These are phyloP conservation scores for Drosophila suzukii DNA, from an alignment of 1,140 invertebrate species.

Conservation along the genomic window DNA sequence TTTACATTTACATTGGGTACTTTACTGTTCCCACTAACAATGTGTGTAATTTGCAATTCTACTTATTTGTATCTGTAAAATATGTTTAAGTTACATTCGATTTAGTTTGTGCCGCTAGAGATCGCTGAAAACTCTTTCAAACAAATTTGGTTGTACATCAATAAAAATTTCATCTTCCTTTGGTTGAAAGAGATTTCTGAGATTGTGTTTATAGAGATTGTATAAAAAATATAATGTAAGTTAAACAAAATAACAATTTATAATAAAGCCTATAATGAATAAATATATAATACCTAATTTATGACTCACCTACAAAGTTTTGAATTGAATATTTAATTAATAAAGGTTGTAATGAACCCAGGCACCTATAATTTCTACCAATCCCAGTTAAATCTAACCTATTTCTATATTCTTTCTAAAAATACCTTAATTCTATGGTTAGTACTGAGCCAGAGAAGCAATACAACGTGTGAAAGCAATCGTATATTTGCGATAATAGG, in stretches of 20 bases:
- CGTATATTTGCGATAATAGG: conserved; percentile 17
- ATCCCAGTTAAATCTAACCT: conserved; percentile 7
- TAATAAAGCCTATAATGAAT: neutral
- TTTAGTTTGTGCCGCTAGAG: neutral
- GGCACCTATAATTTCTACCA: neutral
- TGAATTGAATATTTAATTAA: too few species aligned
- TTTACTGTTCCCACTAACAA: neutral
- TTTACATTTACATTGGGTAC: neutral
- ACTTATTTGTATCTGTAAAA: neutral
- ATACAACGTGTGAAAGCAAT: conserved; percentile 20
- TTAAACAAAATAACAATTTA: neutral
- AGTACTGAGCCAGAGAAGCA: conserved; percentile 38
- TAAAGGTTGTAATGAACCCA: neutral
- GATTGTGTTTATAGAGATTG: too few species aligned
- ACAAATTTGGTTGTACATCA: too few species aligned
- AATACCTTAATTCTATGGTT: conserved; percentile 23
- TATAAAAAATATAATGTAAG: neutral
- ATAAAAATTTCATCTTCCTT: too few species aligned
- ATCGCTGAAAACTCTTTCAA: too few species aligned
- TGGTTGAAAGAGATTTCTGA: too few species aligned
- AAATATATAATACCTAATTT: too few species aligned
- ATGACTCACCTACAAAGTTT: too few species aligned
- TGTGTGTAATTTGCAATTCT: neutral
- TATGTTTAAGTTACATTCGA: neutral
- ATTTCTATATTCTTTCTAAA: neutral